phyloP scores from a whole-genome alignment of 1,140 invertebrate species.

The Tribolium madens region DNA sequence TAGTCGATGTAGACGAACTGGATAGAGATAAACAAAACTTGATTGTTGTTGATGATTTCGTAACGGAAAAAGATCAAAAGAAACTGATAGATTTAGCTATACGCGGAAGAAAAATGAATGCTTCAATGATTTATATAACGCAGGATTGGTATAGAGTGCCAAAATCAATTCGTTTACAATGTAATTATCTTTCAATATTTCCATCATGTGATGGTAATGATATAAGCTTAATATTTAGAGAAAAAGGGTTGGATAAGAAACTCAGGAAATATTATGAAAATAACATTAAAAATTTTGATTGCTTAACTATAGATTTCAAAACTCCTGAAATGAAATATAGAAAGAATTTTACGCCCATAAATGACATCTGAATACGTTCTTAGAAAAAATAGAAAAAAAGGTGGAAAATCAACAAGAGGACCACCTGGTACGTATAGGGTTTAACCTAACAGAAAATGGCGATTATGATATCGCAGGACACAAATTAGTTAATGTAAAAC shows the following conservation, averaged over 20 bases:
- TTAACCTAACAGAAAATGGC: too few relatives aligned
- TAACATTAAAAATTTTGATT: conserved; percentile 23
- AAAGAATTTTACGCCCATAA: conserved; percentile 33
- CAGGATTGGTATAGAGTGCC: conserved; percentile 47
- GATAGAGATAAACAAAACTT: conserved; percentile 45
- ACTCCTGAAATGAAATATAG: conserved; percentile 40
- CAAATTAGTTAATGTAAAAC: too few relatives aligned
- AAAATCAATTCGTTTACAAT: conserved; percentile 47
- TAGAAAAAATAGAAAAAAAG: conserved; percentile 45
- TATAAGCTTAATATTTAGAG: conserved; percentile 48
- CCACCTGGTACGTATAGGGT: conserved; percentile 16
- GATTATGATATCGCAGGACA: too few relatives aligned
- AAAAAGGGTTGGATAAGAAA: conserved; percentile 46
- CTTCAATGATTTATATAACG: conserved; percentile 41
- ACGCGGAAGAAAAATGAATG: conserved; percentile 40
- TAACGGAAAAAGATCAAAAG: conserved; percentile 42
- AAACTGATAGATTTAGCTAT: conserved; percentile 38
- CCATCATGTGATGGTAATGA: conserved; percentile 47
- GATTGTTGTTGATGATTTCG: conserved; percentile 41
- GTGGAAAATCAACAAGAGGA: conserved; percentile 39
- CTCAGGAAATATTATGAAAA: conserved; percentile 37
- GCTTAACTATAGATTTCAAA: conserved; percentile 32
- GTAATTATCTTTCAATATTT: conserved; percentile 48
- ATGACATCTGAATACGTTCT: conserved; percentile 36
- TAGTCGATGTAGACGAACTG: conserved; percentile 45